A percentile compares a stretch with the other conserved stretches of the same genome.
Evolutionary conservation across 2,113 vertebrate species (phyloP).

Genomic region (Ciconia boyciana): DNA sequence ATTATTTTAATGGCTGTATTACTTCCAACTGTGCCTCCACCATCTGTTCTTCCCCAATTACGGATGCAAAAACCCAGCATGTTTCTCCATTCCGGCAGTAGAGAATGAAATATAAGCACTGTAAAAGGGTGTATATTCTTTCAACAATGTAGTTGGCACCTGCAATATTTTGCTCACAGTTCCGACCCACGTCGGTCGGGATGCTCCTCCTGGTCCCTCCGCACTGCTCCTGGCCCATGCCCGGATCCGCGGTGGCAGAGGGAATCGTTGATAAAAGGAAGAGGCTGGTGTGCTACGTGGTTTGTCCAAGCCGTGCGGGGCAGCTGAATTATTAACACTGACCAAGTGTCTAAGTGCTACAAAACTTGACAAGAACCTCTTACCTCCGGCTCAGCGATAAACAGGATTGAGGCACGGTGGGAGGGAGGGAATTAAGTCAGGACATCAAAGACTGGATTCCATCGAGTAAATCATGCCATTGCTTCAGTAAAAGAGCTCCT

Average conservation of each 20-base stretch:
- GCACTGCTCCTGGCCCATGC: fast-evolving
- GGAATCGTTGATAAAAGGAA: not conserved
- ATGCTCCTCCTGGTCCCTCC: not conserved
- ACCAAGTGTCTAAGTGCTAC: not conserved
- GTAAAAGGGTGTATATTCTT: constrained; percentile 67
- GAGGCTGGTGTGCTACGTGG: not conserved
- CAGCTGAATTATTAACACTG: not conserved
- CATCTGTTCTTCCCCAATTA: constrained; percentile 82
- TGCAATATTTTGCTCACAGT: not conserved
- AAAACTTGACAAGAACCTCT: constrained; percentile 12
- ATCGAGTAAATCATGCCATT: constrained; percentile 67
- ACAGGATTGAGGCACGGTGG: not conserved
- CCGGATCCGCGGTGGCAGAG: fast-evolving
- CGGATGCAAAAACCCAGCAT: constrained; percentile 76
- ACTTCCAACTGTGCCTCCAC: constrained; percentile 69
- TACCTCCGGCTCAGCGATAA: not conserved
- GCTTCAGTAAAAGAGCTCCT: constrained; percentile 56
- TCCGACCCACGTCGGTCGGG: not conserved
- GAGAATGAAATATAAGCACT: constrained; percentile 73
- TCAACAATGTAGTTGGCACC: constrained; percentile 68
- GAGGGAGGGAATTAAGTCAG: constrained; percentile 49
- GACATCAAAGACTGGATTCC: constrained; percentile 60
- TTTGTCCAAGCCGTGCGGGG: not conserved
- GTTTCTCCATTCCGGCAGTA: constrained; percentile 73
- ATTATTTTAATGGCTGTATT: constrained; percentile 79